A percentile compares a stretch with the other conserved stretches of the same genome.
These are phyloP conservation scores for Hydroisotoma schaefferi DNA, from an alignment of 2,888 invertebrate genomes.

Conservation along the genomic window DNA sequence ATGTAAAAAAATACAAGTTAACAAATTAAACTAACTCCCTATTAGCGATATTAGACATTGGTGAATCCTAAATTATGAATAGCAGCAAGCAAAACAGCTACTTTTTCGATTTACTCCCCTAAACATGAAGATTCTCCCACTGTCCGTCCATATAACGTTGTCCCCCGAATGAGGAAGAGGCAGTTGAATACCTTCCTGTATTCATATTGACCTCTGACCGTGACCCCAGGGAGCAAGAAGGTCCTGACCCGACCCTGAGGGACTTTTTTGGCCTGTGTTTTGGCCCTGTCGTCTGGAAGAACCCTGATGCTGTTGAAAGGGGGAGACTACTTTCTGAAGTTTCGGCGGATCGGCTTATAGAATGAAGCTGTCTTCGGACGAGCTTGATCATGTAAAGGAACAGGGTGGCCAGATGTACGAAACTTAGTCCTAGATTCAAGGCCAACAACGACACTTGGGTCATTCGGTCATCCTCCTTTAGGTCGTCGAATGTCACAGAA, in stretches of 20 bases:
- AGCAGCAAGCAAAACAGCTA: neutral
- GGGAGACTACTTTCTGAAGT: conserved; percentile 27
- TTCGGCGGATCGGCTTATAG: conserved; percentile 25
- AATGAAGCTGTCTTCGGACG: conserved; percentile 21
- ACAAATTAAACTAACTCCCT: too few species aligned
- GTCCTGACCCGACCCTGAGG: conserved; percentile 7
- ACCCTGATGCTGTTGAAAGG: conserved; percentile 22
- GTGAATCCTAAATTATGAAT: neutral
- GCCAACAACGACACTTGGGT: conserved; percentile 29
- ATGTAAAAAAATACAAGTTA: too few species aligned
- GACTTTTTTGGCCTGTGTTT: conserved; percentile 18
- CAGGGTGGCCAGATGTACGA: conserved; percentile 28
- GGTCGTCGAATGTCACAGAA: conserved; percentile 31
- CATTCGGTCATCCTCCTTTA: conserved; percentile 30
- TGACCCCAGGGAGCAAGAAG: conserved; percentile 21
- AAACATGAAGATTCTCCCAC: conserved; percentile 28
- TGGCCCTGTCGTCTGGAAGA: conserved; percentile 14
- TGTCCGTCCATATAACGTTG: conserved; percentile 33
- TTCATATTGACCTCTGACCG: conserved; percentile 21
- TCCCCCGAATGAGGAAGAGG: neutral
- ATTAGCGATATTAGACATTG: too few species aligned
- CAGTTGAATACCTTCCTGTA: conserved; percentile 9
- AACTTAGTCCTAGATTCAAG: conserved; percentile 30
- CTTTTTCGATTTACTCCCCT: neutral
- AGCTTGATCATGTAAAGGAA: conserved; percentile 34